phyloP scores from a whole-genome alignment of 2,113 vertebrate genomes.

The Aviceda subcristata region DNA sequence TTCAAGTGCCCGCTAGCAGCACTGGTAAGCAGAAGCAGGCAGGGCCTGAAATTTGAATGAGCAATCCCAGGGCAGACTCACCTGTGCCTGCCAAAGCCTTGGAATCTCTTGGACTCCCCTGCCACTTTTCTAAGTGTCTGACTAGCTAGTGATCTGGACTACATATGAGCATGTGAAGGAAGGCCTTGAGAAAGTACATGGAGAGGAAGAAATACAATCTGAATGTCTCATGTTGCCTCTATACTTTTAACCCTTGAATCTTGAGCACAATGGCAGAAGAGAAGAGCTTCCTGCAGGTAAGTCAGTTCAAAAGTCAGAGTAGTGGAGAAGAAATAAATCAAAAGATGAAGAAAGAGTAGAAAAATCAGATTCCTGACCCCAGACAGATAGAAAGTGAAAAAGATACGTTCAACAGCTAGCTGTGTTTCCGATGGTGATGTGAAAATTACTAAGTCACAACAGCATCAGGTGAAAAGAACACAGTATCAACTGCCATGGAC shows the following conservation, averaged over 20 bases:
- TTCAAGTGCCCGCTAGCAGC: too few relatives aligned
- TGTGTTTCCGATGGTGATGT: neutral
- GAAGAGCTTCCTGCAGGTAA: neutral
- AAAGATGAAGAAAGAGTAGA: neutral
- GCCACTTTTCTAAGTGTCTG: neutral
- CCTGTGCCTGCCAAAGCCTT: neutral
- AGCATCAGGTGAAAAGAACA: neutral
- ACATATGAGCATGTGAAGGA: neutral
- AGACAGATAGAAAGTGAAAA: rapidly evolving
- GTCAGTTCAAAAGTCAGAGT: neutral
- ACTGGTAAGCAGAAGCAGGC: neutral
- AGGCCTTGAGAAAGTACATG: neutral
- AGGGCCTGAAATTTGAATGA: neutral
- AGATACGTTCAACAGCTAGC: neutral
- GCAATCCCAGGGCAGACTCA: neutral
- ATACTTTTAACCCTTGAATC: neutral
- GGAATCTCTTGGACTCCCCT: neutral
- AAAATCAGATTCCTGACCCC: neutral
- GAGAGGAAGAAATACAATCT: neutral
- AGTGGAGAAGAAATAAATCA: neutral
- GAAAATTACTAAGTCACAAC: neutral
- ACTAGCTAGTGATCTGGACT: neutral
- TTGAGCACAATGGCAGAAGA: neutral
- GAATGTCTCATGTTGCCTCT: neutral
- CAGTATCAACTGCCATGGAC: rapidly evolving